Conservation (phyloP, 2,113 vertebrate species). For the Carassius gibelio region DNA sequence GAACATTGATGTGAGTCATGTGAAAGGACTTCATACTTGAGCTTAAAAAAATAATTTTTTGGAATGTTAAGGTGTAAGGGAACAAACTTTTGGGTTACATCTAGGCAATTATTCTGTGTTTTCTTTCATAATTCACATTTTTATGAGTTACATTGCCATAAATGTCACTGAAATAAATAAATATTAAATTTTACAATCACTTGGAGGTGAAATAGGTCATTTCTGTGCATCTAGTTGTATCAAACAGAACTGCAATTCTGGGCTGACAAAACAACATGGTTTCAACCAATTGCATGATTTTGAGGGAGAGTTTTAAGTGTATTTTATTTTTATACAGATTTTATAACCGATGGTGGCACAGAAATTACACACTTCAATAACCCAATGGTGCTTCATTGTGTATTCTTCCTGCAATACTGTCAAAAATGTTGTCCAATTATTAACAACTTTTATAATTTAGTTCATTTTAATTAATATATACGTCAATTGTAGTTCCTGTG, state of each 20-base stretch:
- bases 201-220: background rate
- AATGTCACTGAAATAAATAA: background rate
- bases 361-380: background rate
- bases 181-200: background rate
- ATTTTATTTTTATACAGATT: background rate
- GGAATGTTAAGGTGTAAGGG: background rate
- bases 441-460: background rate
- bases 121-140: background rate
- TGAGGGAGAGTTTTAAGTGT: background rate
- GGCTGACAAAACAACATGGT: background rate
- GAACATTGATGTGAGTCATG: background rate
- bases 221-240: background rate
- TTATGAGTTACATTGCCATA: background rate
- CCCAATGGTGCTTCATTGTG: conserved; percentile 6
- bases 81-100: background rate
- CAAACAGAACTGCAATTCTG: background rate
- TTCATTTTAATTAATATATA: background rate
- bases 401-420: background rate
- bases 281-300: background rate
- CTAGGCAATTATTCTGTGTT: background rate
- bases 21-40: too few relatives aligned
- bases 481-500: background rate
- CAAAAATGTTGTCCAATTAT: background rate
- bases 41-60: background rate
- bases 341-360: background rate